These are phyloP conservation scores for Ochropacha duplaris DNA, from an alignment of 2,888 invertebrate genomes.

Conservation along the genomic window DNA sequence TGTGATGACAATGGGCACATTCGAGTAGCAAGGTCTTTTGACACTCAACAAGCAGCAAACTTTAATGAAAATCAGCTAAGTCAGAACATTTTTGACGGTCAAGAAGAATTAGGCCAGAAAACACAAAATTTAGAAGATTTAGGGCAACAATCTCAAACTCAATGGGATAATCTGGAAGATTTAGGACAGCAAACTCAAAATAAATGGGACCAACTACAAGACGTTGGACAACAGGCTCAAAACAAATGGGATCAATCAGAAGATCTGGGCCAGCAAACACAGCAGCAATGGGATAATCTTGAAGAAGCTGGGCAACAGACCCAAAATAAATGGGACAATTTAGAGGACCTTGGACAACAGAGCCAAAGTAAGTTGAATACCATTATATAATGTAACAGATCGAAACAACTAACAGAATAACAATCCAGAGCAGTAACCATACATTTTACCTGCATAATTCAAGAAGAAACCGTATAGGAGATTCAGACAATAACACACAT, in stretches of 20 bases:
- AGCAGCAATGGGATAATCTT: conserved; percentile 31
- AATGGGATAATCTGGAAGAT: conserved; percentile 26
- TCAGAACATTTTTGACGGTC: conserved; percentile 29
- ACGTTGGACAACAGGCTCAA: conserved; percentile 36
- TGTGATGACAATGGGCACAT: conserved; percentile 59
- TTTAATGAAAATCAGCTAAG: not conserved
- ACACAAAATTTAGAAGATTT: conserved; percentile 35
- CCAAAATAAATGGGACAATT: conserved; percentile 35
- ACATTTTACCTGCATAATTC: no score
- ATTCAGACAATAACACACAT: no score
- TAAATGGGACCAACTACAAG: conserved; percentile 24
- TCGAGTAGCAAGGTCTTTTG: conserved; percentile 59
- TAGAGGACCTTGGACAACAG: conserved; percentile 40
- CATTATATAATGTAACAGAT: no score
- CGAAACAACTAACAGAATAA: no score
- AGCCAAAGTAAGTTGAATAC: conserved; percentile 36
- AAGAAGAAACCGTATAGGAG: no score
- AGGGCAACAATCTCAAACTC: conserved; percentile 34
- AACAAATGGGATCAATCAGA: conserved; percentile 37
- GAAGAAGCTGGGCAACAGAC: conserved; percentile 40
- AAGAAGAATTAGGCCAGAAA: conserved; percentile 25
- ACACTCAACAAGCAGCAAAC: conserved; percentile 21
- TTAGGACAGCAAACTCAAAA: conserved; percentile 40
- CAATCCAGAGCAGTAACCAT: no score
- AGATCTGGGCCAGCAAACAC: conserved; percentile 45